These are phyloP conservation scores for Nomada fabriciana DNA, from an alignment of 2,888 invertebrate species.

Conservation along the genomic window DNA sequence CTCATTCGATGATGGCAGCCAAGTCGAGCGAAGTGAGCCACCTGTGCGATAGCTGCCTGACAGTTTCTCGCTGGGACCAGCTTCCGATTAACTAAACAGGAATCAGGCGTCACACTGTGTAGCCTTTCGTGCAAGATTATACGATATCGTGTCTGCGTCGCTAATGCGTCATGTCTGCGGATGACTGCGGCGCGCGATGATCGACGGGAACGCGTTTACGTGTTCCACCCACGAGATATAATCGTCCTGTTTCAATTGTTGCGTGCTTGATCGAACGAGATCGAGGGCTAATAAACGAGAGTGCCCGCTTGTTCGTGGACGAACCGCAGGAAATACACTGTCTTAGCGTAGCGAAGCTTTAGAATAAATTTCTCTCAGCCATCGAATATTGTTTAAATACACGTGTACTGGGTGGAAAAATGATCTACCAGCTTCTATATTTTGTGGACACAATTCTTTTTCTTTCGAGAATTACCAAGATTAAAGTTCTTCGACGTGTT, in stretches of 20 bases:
- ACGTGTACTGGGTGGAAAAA: background rate
- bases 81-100: slow-evolving; percentile 56
- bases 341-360: no score
- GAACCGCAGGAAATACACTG: background rate
- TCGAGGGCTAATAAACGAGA: background rate
- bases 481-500: background rate
- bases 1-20: slow-evolving; percentile 60
- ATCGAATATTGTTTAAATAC: background rate
- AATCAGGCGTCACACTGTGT: slow-evolving; percentile 48
- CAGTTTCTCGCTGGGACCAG: slow-evolving; percentile 31
- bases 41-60: slow-evolving; percentile 37
- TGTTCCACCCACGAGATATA: slow-evolving; percentile 3
- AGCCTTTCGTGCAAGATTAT: slow-evolving; percentile 48
- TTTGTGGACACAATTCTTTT: no score
- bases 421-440: no score
- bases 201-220: slow-evolving; percentile 19
- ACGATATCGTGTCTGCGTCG: slow-evolving; percentile 39
- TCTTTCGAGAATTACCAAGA: background rate
- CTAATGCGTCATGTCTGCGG: slow-evolving; percentile 25
- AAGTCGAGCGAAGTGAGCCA: slow-evolving; percentile 43
- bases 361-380: no score
- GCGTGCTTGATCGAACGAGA: slow-evolving; percentile 2
- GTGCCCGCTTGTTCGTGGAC: background rate
- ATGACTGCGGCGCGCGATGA: slow-evolving; percentile 8
- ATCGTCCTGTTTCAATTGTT: slow-evolving; percentile 24